Base-by-base conservation (phyloP, 1,140 invertebrate genomes). In the Harpegnathos saltator region DNA sequence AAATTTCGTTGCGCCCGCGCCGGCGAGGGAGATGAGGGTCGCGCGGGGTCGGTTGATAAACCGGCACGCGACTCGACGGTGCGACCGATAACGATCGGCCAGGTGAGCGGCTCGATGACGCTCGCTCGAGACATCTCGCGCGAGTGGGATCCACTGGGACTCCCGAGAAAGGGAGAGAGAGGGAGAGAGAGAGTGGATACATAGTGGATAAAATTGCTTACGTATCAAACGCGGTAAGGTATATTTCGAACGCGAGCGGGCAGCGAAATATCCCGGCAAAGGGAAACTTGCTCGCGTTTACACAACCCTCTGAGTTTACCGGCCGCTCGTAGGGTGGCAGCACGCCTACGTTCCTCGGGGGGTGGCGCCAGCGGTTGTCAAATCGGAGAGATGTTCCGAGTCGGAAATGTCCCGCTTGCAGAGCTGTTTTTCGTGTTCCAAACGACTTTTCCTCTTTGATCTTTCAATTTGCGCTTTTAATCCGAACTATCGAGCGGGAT, bases 261-360 rank as follows among this genome's bases (percentile, higher is more conserved):
- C 38, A 72, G 61, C 85, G 83, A 87, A 87, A 81, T 87, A 54
- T 65, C 24, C 72, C 80, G 71, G 85, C 58, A 58, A 83, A 86
- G 78, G 86, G 66, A 85, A 86, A 83, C 75, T 82, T 68, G 24
- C 50, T 72, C 24, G 50, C 69, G 58, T n/a, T n/a, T 59, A 33
- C 58, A 14, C 59, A 80, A 87, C 38, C 65, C 58, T 84, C 1
- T 84, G 78, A 89, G 91, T 94, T 92, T 89, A 86, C 77, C 80
- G 66, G 50, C 73, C 71, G 68, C 61, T 84, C 92, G 89, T 83
- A 65, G 89, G 91, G 92, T 93, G 93, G 93, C 93, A 93, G 91
- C 92, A 94, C 92, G 74, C 85, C 88, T 56, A 89, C 82, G 87
- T 88, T 77, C 82, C 52, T 61, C 22, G 12, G 61, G 26, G 12